Percentiles rank a stretch among this genome's conserved stretches.
phyloP scores from a whole-genome alignment of 2,888 invertebrate species.

The Plusia festucae region DNA sequence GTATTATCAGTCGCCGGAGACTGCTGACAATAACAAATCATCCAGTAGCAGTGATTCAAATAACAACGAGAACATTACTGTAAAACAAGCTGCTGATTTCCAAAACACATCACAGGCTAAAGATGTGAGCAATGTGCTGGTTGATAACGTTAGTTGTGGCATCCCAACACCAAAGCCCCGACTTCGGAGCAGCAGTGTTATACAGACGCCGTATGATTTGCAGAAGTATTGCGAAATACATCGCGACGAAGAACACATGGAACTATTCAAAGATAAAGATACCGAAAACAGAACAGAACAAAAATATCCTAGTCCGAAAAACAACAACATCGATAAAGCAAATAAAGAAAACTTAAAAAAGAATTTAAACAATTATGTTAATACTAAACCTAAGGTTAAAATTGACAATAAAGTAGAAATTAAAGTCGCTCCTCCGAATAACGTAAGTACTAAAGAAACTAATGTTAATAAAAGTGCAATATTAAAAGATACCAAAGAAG shows the following conservation, averaged over 20 bases:
- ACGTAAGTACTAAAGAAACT: slow-evolving; percentile 73
- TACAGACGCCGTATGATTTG: slow-evolving; percentile 87
- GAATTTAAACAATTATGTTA: slow-evolving; percentile 62
- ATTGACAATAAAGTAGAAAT: slow-evolving; percentile 67
- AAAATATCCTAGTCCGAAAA: slow-evolving; percentile 76
- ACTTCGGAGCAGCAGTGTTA: slow-evolving; percentile 84
- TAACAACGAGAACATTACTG: slow-evolving; percentile 84
- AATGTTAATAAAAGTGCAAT: slow-evolving; percentile 81
- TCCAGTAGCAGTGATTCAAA: slow-evolving; percentile 84
- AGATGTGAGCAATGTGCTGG: slow-evolving; percentile 74
- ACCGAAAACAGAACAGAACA: slow-evolving; percentile 69
- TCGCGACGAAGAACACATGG: slow-evolving; percentile 84
- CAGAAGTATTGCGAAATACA: slow-evolving; percentile 87
- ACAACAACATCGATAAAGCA: slow-evolving; percentile 71
- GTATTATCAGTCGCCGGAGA: slow-evolving; percentile 78
- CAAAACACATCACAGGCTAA: slow-evolving; percentile 75
- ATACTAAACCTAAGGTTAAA: slow-evolving; percentile 57
- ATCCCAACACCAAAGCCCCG: slow-evolving; percentile 82
- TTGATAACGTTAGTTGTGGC: slow-evolving; percentile 62
- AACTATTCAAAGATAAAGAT: slow-evolving; percentile 80
- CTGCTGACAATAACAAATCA: slow-evolving; percentile 77
- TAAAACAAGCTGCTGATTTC: slow-evolving; percentile 82
- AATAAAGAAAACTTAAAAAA: slow-evolving; percentile 71
- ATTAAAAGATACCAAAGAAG: slow-evolving; percentile 84
- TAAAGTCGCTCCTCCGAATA: slow-evolving; percentile 69